These are phyloP conservation scores for Nephila pilipes DNA, from an alignment of 1,140 invertebrate species.

Conservation along the genomic window DNA sequence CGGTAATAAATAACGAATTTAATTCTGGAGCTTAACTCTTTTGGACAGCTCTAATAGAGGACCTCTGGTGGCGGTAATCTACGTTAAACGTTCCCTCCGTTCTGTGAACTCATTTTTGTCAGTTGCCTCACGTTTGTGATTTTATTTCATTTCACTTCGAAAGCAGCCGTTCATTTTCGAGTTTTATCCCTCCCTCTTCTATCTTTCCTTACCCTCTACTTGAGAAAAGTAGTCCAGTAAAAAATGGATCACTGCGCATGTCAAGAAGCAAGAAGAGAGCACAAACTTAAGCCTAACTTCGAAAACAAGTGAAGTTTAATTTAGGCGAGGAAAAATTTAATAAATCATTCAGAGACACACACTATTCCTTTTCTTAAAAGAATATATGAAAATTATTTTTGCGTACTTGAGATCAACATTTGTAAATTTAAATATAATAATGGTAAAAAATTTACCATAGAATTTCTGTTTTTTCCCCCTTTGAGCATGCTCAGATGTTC, in stretches of 20 bases:
- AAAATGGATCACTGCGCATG: neutral
- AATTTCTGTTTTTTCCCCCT: neutral
- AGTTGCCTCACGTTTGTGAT: slow-evolving; percentile 29
- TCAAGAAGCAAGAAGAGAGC: no score
- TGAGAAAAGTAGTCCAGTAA: neutral
- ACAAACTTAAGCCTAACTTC: no score
- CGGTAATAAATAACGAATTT: slow-evolving; percentile 56
- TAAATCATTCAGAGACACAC: no score
- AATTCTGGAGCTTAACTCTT: slow-evolving; percentile 43
- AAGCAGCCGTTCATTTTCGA: neutral
- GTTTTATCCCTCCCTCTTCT: neutral
- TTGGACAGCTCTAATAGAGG: slow-evolving; percentile 24
- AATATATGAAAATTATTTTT: no score
- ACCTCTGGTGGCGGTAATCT: slow-evolving; percentile 31
- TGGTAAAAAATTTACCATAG: neutral
- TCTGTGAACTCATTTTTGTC: slow-evolving; percentile 16
- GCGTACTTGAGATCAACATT: no score
- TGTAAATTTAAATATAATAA: no score
- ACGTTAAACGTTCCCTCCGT: slow-evolving; percentile 29
- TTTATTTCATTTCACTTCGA: slow-evolving; percentile 35
- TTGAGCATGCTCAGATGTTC: neutral
- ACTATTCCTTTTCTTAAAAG: no score
- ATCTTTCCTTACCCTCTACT: neutral
- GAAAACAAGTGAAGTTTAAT: no score
- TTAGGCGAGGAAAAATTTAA: no score